Evolutionary conservation across 1,140 invertebrate species (phyloP).

Genomic region (Paracyclopina nana): DNA sequence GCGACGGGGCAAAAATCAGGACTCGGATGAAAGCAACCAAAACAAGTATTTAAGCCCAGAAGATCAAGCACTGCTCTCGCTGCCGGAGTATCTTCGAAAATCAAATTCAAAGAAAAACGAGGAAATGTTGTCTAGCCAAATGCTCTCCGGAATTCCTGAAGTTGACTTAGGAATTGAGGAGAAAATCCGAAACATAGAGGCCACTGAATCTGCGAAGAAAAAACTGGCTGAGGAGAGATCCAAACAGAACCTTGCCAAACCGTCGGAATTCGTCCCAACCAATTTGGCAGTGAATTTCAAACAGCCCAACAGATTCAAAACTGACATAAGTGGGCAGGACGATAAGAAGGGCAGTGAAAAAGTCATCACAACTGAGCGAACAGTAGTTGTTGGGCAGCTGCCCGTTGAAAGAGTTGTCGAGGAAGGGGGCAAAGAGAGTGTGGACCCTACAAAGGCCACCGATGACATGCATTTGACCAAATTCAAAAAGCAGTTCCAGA

Average conservation of each 20-base stretch:
- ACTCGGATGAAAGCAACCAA: conserved; percentile 29
- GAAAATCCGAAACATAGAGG: conserved; percentile 93
- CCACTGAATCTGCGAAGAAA: conserved; percentile 89
- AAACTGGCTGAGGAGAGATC: conserved; percentile 66
- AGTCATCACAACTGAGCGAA: conserved; percentile 22
- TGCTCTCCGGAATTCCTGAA: conserved; percentile 99
- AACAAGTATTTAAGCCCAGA: conserved; percentile 51
- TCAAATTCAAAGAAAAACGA: conserved; percentile 65
- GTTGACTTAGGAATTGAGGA: conserved; percentile 97
- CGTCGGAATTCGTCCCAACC: conserved; percentile 86
- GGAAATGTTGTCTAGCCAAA: conserved; percentile 99
- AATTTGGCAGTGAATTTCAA: conserved; percentile 97
- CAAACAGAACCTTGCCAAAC: conserved; percentile 68
- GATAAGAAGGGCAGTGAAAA: conserved; percentile 21
- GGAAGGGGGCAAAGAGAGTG: conserved; percentile 27
- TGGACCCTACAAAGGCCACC: conserved; percentile 67
- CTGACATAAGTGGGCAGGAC: conserved; percentile 50
- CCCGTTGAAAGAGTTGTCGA: conserved; percentile 38
- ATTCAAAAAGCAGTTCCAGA: conserved; percentile 84
- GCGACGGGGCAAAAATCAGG: conserved; percentile 43
- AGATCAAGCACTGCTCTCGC: conserved; percentile 45
- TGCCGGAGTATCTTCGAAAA: conserved; percentile 28
- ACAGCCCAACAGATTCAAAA: conserved; percentile 83
- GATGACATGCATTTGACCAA: conserved; percentile 93
- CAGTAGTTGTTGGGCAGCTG: conserved; percentile 32